Percentiles rank a stretch among this genome's conserved stretches.
These are phyloP conservation scores for Loriculus beryllinus DNA, from an alignment of 2,797 vertebrate species.

Conservation along the genomic window DNA sequence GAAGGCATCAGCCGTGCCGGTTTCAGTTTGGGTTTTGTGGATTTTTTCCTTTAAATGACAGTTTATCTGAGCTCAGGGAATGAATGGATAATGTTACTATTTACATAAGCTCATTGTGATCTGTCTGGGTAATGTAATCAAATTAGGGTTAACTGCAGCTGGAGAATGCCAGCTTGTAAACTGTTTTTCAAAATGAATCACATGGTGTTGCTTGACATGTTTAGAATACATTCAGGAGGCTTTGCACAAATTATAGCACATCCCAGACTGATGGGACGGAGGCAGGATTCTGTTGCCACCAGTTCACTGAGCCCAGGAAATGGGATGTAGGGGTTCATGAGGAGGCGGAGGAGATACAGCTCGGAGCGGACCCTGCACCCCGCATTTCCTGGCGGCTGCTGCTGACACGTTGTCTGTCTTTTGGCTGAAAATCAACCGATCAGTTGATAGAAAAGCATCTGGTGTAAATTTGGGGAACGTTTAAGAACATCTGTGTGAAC, in stretches of 20 bases:
- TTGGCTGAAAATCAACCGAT: slow-evolving; percentile 8
- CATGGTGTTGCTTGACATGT: slow-evolving; percentile 54
- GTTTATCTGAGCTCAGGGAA: slow-evolving; percentile 55
- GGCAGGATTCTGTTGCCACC: not conserved
- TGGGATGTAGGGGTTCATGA: not conserved
- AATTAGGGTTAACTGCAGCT: slow-evolving; percentile 65
- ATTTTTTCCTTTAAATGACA: not conserved
- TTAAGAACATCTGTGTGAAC: slow-evolving; percentile 19
- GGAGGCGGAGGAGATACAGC: not conserved
- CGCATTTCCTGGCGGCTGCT: not conserved
- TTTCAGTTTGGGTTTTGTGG: not conserved
- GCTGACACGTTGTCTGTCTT: not conserved
- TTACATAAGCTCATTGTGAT: slow-evolving; percentile 63
- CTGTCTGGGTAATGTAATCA: slow-evolving; percentile 67
- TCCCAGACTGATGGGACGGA: not conserved
- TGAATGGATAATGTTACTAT: slow-evolving; percentile 60
- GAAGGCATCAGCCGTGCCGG: not conserved
- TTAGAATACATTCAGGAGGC: slow-evolving; percentile 23
- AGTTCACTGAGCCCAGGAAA: not conserved
- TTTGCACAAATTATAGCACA: slow-evolving; percentile 38
- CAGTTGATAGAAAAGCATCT: not conserved
- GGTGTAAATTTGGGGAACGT: not conserved
- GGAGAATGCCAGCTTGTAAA: slow-evolving; percentile 64
- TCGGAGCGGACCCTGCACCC: not conserved
- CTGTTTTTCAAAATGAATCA: slow-evolving; percentile 65